Evolutionary conservation across 2,888 invertebrate species (phyloP).

Genomic region (Ctenicera cuprea): DNA sequence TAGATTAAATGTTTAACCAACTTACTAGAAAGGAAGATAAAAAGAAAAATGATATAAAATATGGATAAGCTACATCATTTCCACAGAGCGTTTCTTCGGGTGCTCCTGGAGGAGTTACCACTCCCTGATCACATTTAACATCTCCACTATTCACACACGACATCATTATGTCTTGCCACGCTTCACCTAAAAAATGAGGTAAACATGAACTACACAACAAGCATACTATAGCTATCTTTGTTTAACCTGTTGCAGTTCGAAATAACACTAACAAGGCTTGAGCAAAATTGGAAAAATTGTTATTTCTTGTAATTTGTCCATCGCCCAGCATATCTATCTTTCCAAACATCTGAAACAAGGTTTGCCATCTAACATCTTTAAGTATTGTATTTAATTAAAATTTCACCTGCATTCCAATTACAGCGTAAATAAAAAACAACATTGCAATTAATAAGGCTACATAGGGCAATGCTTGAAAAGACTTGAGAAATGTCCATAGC

Average conservation of each 20-base stretch:
- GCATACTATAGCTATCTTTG: constrained; percentile 56
- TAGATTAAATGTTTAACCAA: constrained; percentile 47
- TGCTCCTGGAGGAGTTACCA: no score
- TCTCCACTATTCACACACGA: constrained; percentile 87
- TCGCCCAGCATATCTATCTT: constrained; percentile 90
- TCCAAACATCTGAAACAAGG: constrained; percentile 89
- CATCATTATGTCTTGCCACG: constrained; percentile 99
- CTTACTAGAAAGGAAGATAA: constrained; percentile 98
- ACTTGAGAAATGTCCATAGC: constrained; percentile 99
- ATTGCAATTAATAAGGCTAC: constrained; percentile 98
- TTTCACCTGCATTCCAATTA: constrained; percentile 99
- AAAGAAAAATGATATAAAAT: constrained; percentile 99
- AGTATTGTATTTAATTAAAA: not conserved
- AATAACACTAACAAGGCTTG: constrained; percentile 98
- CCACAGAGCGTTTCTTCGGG: constrained; percentile 85
- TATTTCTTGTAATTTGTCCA: constrained; percentile 93
- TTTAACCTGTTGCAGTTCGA: constrained; percentile 90
- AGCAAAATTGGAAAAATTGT: constrained; percentile 99
- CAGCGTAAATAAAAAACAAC: constrained; percentile 99
- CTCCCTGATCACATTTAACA: constrained; percentile 81
- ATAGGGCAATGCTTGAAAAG: constrained; percentile 99
- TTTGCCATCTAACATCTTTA: not conserved
- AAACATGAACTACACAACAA: not conserved
- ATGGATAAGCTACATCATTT: constrained; percentile 96
- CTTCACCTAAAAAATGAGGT: constrained; percentile 83